phyloP scores from a whole-genome alignment of 2,888 invertebrate species.

The Selenia dentaria region DNA sequence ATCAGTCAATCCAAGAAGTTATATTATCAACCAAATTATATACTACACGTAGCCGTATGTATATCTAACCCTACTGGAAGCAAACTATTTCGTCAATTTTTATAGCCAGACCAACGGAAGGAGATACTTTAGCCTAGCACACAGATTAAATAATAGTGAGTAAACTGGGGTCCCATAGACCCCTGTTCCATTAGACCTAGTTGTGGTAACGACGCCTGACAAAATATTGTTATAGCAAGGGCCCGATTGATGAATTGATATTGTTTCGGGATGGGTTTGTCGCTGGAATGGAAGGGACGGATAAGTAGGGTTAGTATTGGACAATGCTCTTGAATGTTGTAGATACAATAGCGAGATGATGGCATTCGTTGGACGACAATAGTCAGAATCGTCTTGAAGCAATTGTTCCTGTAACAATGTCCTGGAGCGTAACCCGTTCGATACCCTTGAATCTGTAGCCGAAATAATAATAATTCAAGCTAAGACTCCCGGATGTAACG shows the following conservation, averaged over 20 bases:
- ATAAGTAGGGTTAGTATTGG: conserved; percentile 6
- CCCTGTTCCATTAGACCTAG: conserved; percentile 58
- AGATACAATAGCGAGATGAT: too few species aligned
- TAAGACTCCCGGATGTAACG: too few species aligned
- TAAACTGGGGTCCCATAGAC: conserved; percentile 18
- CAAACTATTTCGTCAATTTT: conserved; percentile 32
- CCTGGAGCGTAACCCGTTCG: too few species aligned
- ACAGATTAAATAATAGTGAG: background rate
- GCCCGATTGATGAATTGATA: conserved; percentile 41
- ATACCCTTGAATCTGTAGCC: too few species aligned
- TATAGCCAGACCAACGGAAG: conserved; percentile 52
- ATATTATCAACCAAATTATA: too few species aligned
- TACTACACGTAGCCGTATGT: too few species aligned
- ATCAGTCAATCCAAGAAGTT: too few species aligned
- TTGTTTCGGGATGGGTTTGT: conserved; percentile 24
- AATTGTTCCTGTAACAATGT: too few species aligned
- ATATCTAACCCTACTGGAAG: conserved; percentile 16
- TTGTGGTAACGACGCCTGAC: conserved; percentile 63
- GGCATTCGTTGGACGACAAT: too few species aligned
- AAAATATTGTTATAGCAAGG: conserved; percentile 59
- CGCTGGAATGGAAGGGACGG: conserved; percentile 9
- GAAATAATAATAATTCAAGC: too few species aligned
- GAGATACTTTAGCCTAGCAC: conserved; percentile 42
- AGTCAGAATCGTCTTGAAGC: too few species aligned
- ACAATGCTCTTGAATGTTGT: conserved; percentile 5